Percentiles rank a stretch among this genome's conserved stretches.
Conservation (phyloP, 2,113 vertebrate genomes). For the Lamprologus callipterus region DNA sequence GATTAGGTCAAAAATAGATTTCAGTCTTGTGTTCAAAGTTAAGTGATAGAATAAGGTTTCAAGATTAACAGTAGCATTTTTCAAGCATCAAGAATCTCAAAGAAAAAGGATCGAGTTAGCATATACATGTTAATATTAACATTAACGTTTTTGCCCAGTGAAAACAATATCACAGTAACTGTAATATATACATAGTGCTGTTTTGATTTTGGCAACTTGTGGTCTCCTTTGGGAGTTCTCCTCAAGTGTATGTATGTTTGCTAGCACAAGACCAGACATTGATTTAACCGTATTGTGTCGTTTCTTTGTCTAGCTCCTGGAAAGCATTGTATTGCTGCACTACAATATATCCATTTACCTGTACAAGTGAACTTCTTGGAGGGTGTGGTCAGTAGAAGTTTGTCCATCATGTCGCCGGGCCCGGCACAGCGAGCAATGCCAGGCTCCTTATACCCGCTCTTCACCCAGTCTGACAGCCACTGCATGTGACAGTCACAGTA, state of each 20-base stretch:
- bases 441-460: constrained; percentile 96
- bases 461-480: constrained; percentile 98
- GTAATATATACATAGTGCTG: neutral
- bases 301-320: neutral
- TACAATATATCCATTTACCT: constrained; percentile 70
- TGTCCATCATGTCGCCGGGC: constrained; percentile 95
- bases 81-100: neutral
- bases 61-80: neutral
- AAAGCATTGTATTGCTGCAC: neutral
- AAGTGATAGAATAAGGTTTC: constrained; percentile 7
- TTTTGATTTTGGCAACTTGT: constrained; percentile 10
- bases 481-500: constrained; percentile 98
- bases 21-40: constrained; percentile 42
- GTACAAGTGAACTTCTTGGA: constrained; percentile 96
- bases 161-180: neutral
- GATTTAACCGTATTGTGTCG: neutral
- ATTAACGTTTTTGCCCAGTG: neutral
- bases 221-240: constrained; percentile 26
- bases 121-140: neutral
- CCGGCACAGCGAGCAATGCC: constrained; percentile 94
- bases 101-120: neutral
- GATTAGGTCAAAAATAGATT: constrained; percentile 68
- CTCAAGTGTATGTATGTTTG: neutral
- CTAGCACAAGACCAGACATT: neutral
- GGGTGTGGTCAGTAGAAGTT: constrained; percentile 93